Evolutionary conservation across 2,113 vertebrate species (phyloP).

Genomic region (Anoplopoma fimbria): DNA sequence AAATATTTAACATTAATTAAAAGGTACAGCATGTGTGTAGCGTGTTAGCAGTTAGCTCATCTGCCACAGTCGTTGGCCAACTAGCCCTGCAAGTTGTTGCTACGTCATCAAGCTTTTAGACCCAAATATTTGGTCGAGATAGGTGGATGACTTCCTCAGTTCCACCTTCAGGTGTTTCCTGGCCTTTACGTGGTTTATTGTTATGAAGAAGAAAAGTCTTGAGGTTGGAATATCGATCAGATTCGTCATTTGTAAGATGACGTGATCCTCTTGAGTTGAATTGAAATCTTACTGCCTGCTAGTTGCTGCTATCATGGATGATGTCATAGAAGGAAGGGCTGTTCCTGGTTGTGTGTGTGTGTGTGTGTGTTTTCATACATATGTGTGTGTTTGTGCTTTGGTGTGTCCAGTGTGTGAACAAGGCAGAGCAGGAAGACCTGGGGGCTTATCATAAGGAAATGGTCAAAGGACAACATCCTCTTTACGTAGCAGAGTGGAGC

Average conservation of each 20-base stretch:
- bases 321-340: constrained; percentile 63
- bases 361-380: constrained; percentile 13
- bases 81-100: background rate
- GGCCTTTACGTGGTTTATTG: background rate
- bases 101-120: background rate
- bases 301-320: constrained; percentile 31
- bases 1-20: no score
- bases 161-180: background rate
- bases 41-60: background rate
- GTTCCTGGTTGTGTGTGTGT: constrained; percentile 42
- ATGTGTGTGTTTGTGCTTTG: constrained; percentile 29
- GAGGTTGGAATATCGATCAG: background rate
- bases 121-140: background rate
- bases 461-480: constrained; percentile 82
- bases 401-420: constrained; percentile 70
- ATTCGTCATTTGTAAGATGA: background rate
- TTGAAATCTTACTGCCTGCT: constrained; percentile 8
- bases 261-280: background rate
- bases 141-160: background rate
- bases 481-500: constrained; percentile 60
- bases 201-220: background rate
- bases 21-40: no score
- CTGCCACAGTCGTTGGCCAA: background rate
- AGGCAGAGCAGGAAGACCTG: constrained; percentile 77
- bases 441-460: constrained; percentile 84